Evolutionary conservation across 2,113 vertebrate genomes (phyloP), one percentile per base, ranked within the genome.

Genomic region (Hippoglossus stenolepis): DNA sequence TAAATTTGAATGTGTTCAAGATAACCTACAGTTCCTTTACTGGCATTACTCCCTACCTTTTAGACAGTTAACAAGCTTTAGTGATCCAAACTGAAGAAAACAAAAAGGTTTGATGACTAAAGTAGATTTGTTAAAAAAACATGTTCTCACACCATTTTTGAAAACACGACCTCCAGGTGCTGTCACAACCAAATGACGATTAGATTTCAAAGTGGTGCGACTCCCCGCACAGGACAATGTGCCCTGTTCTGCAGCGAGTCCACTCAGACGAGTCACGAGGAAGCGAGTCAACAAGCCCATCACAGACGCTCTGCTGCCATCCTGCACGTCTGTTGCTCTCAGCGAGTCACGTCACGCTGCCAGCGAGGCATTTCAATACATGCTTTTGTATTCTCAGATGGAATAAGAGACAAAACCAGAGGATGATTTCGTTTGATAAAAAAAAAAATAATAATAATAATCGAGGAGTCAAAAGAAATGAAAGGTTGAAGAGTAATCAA

Each of bases 401-500:
- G 75, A 77, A 62, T 74, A 31, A 77, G 71, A 82, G 65, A 81
- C 17, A 56, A 65, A 85, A 83, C 54, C n/a, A 24, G 64, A 68
- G 53, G 59, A 77, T 69, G 61, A 61, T 75, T 66, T 23, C 40
- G 70, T 76, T 82, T 65, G 72, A 77, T 70, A 63, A 76, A 62
- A 20, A 13, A 28, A 9, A 8, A 2, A 77, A 61, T 65, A 73
- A 77, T 40, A 14, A n/a, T 13, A 77, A 61, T 66, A 71, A 75
- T 47, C 54, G 20, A 85, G 73, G 63, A 87, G 59, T 72, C 65
- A 75, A 83, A 54, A 45, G 64, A 80, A 83, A 84, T 23, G 90
- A 94, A 93, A 91, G 89, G 92, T 92, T 93, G 92, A 93, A 93
- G 85, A 95, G 92, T 93, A 92, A 96, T 95, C 94, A 96, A 72